Evolutionary conservation across 2,113 vertebrate genomes (phyloP).

Genomic region (Plestiodon gilberti): DNA sequence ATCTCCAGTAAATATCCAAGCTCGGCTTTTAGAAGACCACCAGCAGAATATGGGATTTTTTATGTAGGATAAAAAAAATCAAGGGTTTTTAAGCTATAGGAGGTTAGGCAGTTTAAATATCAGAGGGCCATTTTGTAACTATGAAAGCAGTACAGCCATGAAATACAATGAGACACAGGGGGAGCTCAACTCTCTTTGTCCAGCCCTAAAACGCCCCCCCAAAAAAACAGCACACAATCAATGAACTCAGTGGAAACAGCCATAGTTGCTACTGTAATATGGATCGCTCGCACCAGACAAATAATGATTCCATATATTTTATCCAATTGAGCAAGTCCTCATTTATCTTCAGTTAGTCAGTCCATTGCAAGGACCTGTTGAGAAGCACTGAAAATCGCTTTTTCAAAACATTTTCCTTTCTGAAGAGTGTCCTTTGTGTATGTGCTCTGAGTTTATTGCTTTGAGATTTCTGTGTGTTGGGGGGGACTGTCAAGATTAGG

Average conservation of each 20-base stretch:
- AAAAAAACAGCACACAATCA: neutral
- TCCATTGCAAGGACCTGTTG: neutral
- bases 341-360: neutral
- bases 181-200: neutral
- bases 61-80: neutral
- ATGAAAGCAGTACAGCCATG: neutral
- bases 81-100: neutral
- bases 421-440: neutral
- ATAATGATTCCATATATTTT: conserved; percentile 5
- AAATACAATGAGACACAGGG: neutral
- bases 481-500: neutral
- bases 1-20: no score
- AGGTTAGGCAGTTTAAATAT: neutral
- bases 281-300: neutral
- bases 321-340: neutral
- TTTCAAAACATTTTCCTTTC: neutral
- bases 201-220: no score
- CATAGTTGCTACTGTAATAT: neutral
- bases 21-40: neutral
- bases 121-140: no score
- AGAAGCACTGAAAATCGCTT: neutral
- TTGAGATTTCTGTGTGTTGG: neutral
- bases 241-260: neutral
- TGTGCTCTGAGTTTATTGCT: neutral
- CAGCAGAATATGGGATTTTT: neutral